Evolutionary conservation across 2,888 invertebrate genomes (phyloP), one percentile per base, ranked within the genome.

Genomic region (Ophion obscuratus): DNA sequence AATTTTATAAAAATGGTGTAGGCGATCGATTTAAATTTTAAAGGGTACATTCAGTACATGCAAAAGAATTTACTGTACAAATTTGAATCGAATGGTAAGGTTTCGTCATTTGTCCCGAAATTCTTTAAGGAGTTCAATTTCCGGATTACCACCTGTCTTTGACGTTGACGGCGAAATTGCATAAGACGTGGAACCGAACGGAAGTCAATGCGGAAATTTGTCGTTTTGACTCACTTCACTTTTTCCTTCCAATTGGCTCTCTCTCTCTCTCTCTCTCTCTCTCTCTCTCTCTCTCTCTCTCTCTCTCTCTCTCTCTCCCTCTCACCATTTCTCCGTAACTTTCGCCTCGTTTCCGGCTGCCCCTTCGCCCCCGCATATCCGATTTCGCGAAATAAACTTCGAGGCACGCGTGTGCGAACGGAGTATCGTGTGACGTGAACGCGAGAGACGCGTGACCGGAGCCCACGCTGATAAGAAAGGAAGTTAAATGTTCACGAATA

Each of bases 401-500:
- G 20, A 47, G 70, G 47, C 20, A 31, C 20, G 31, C 17, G 64
- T 66, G 71, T 53, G 27, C 40, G 47, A 70, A 73, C 66, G 62
- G 9, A 20, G 40, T 40, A 40, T 40, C 40, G 6, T 40, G 5
- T 40, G 20, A 36, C 68, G 68, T 20, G 62, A 71, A 79, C 2
- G 27, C 11, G 20, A 66, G n/a, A 70, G 53, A 36, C 53, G 76
- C 76, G 76, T 66, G 76, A 66, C 64, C 64, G 66, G 36, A 40
- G 24, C 17, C 14, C 67, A 44, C 14, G 9, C 57, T 66, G 80
- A 73, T 80, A 80, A 73, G 64, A 62, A 70, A 79, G 27, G 73
- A 80, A 53, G 57, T 80, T n/a, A 80, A 73, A 47, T 73, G 27
- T 53, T 27, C n/a, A 14, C 17, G 44, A 61, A 79, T 44, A 70